Percentiles rank a stretch among this genome's conserved stretches.
phyloP scores from a whole-genome alignment of 1,140 invertebrate genomes.

The Zaprionus vittiger region DNA sequence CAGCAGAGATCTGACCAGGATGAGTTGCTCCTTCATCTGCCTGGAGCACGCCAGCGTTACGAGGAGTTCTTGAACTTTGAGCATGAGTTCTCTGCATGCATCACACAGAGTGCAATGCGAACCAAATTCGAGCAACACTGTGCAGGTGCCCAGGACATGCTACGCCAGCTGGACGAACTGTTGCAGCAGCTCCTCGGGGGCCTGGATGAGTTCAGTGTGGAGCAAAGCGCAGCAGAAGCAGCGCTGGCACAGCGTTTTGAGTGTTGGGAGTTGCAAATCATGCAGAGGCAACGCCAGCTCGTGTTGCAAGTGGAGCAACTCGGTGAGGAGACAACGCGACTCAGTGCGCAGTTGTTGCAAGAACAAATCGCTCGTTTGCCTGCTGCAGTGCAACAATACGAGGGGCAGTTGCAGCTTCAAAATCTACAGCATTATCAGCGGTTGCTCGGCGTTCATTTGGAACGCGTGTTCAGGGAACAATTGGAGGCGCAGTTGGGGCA shows the following conservation, averaged over 20 bases:
- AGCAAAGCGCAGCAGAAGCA: conserved; percentile 2
- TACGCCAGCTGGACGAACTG: conserved; percentile 88
- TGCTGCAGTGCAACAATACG: conserved; percentile 95
- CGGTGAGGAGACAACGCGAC: conserved; percentile 95
- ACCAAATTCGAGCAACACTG: conserved; percentile 99
- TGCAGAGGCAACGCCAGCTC: conserved; percentile 93
- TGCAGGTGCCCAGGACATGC: conserved; percentile 94
- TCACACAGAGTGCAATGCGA: conserved; percentile 98
- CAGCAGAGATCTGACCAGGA: conserved; percentile 85
- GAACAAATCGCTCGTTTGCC: conserved; percentile 97
- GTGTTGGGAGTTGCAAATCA: conserved; percentile 90
- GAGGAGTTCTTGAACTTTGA: conserved; percentile 99
- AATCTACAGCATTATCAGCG: conserved; percentile 95
- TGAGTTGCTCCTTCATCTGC: neutral
- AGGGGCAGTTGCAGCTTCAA: conserved; percentile 88
- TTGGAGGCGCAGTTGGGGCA: conserved; percentile 93
- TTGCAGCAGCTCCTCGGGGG: conserved; percentile 90
- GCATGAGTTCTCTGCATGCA: conserved; percentile 98
- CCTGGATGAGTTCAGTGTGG: conserved; percentile 85
- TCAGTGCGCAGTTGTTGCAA: conserved; percentile 94
- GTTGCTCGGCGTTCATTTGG: conserved; percentile 95
- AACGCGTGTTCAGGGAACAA: conserved; percentile 93
- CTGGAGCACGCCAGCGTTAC: conserved; percentile 92
- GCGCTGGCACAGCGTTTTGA: neutral
- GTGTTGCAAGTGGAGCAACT: conserved; percentile 96